Percentiles rank a stretch among this genome's conserved stretches.
Evolutionary conservation across 2,888 invertebrate genomes (phyloP).

Genomic region (Hylaea fasciaria): DNA sequence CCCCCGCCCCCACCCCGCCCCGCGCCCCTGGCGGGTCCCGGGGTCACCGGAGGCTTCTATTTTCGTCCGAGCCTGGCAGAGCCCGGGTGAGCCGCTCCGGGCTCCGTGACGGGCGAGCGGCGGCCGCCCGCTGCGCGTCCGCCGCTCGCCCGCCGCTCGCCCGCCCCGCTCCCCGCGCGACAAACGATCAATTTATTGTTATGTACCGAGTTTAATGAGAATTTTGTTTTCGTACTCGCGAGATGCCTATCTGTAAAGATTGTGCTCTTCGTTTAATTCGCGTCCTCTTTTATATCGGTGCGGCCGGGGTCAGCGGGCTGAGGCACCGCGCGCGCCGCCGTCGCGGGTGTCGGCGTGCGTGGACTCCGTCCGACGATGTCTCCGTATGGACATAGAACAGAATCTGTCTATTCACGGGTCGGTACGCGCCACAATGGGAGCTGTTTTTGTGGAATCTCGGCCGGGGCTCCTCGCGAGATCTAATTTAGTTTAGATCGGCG

Average conservation of each 20-base stretch:
- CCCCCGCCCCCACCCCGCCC: conserved; percentile 14
- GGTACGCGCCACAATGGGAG: conserved; percentile 40
- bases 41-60: conserved; percentile 49
- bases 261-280: conserved; percentile 14
- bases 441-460: conserved; percentile 26
- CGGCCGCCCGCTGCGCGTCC: conserved; percentile 11
- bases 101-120: conserved; percentile 8
- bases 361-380: not conserved
- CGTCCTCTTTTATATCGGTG: conserved; percentile 12
- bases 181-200: conserved; percentile 45
- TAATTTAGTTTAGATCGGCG: conserved; percentile 33
- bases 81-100: not conserved
- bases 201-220: conserved; percentile 41
- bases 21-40: conserved; percentile 40
- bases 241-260: conserved; percentile 33
- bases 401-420: conserved; percentile 27
- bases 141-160: not conserved
- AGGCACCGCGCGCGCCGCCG: conserved; percentile 1
- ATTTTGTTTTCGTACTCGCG: conserved; percentile 39
- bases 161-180: conserved; percentile 30
- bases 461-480: conserved; percentile 30
- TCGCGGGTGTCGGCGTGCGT: no score
- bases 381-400: conserved; percentile 5
- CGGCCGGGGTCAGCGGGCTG: conserved; percentile 18
- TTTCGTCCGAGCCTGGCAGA: conserved; percentile 40